Evolutionary conservation across 2,888 invertebrate species (phyloP), one percentile per base, ranked within the genome.

Genomic region (Ichneumoninae sp.): DNA sequence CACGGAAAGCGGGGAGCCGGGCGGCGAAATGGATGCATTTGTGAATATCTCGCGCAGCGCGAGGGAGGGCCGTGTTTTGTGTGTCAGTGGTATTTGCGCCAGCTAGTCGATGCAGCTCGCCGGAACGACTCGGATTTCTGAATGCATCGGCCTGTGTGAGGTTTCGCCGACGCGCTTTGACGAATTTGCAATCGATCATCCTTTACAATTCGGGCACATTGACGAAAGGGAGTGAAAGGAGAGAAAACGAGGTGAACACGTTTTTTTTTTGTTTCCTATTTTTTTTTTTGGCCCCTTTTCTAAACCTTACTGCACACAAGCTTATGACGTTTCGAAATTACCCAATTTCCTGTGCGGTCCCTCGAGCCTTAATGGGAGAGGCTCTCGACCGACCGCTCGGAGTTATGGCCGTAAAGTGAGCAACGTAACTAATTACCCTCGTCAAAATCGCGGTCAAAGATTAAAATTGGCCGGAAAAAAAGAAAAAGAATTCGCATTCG

Each of bases 141-240:
- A 65, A 75, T 75, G 75, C 75, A 65, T 5, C 65, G 50, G 36
- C 10, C 54, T 57, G 57, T 40, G 54, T 36, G 54, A 57, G 47
- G 57, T 13, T 44, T 33, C 13, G 74, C 47, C 47, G 30, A 30
- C 33, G 33, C 13, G 66, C 66, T 66, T 66, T 66, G 76, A 68
- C 76, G 57, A 77, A 68, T 77, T 68, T 57, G 68, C 68, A 77
- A 77, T 77, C 76, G 76, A 66, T 77, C 76, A 77, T 77, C 65
- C 65, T 36, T 75, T 50, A 65, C 65, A 65, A 75, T 75, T 75
- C 50, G 2, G 13, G 16, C 33, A 75, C 75, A 65, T 65, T 65
- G 75, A 75, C 22, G 36, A 65, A 50, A 33, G 50, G 44, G 50
- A 36, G 19, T 63, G 33, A 22, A 22, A 52, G 33, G 50, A 50